Percentiles rank a stretch among this genome's conserved stretches.
Evolutionary conservation across 2,888 invertebrate species (phyloP).

Genomic region (Drosophila nr. perissopoda): DNA sequence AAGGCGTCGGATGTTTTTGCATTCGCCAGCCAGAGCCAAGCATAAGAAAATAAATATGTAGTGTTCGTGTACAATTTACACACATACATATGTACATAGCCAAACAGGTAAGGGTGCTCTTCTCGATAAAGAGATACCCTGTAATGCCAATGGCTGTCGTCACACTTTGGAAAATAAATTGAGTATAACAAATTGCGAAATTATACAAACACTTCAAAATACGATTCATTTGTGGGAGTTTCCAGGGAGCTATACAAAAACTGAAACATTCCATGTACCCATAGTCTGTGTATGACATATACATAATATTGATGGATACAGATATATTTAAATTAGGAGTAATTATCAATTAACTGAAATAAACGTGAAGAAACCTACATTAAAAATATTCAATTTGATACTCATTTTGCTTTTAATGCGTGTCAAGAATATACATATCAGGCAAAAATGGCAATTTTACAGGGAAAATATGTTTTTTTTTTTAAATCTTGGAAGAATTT

Average conservation of each 20-base stretch:
- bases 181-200: not conserved
- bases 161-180: not conserved
- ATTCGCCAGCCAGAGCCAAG: conserved; percentile 35
- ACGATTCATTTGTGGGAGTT: not conserved
- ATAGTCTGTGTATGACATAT: not conserved
- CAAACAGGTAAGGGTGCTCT: not conserved
- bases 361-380: not conserved
- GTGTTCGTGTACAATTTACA: conserved; percentile 3
- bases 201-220: not conserved
- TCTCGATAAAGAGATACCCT: not conserved
- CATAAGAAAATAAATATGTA: conserved; percentile 18
- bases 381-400: not conserved
- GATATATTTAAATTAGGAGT: not conserved
- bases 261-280: not conserved
- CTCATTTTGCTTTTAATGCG: not conserved
- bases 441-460: not conserved
- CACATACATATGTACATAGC: not conserved
- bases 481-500: not conserved
- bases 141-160: not conserved
- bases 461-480: not conserved
- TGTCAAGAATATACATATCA: not conserved
- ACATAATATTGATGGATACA: not conserved
- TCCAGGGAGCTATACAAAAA: not conserved
- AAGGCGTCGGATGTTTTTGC: conserved; percentile 40
- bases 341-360: not conserved